Conservation (phyloP, 2,113 vertebrate species). For the Chaetops frenatus region DNA sequence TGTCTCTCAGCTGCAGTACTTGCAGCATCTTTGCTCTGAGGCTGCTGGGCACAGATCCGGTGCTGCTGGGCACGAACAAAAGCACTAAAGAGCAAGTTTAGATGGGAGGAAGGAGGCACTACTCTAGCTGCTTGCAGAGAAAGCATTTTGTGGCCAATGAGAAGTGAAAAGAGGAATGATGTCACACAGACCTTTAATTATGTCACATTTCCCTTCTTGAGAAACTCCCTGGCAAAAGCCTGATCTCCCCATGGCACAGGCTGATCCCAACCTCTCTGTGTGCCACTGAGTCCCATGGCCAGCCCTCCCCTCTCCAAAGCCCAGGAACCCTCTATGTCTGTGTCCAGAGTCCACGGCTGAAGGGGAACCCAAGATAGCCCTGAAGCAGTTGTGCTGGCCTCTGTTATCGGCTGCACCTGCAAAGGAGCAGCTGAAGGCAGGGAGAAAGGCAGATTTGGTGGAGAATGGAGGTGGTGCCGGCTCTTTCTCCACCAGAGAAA, state of each 20-base stretch:
- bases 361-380: not conserved
- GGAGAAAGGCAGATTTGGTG: not conserved
- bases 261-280: fast-evolving
- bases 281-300: fast-evolving
- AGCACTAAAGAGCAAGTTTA: not conserved
- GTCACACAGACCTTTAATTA: not conserved
- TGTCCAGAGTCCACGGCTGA: not conserved
- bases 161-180: not conserved
- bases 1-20: not conserved
- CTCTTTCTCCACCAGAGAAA: not conserved
- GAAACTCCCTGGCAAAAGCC: not conserved
- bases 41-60: not conserved
- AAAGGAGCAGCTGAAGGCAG: not conserved
- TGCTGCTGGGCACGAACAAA: fast-evolving
- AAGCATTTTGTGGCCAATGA: not conserved
- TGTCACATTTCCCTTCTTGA: not conserved
- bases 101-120: not conserved
- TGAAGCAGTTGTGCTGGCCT: not conserved
- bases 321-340: not conserved
- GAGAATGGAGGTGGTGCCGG: fast-evolving
- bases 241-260: fast-evolving
- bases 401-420: not conserved
- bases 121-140: not conserved
- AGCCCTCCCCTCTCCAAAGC: not conserved
- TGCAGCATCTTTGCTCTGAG: not conserved